These are phyloP conservation scores for Xiphophorus birchmanni DNA, from an alignment of 2,797 vertebrate species.

Conservation along the genomic window DNA sequence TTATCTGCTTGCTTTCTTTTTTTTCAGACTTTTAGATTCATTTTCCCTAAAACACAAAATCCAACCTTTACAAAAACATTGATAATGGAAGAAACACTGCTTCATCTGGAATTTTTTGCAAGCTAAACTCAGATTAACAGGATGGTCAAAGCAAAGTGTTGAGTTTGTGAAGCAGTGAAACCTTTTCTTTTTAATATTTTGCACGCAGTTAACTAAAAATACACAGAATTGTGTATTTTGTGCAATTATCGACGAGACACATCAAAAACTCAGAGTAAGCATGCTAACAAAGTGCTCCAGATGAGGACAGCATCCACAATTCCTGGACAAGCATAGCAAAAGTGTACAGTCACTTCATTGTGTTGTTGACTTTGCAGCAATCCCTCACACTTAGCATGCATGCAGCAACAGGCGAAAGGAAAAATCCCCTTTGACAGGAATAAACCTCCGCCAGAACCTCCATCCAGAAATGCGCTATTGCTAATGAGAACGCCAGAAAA, in stretches of 20 bases:
- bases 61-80: not conserved
- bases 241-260: not conserved
- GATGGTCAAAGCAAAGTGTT: not conserved
- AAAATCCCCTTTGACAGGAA: not conserved
- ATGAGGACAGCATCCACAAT: not conserved
- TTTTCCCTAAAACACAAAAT: too few relatives aligned
- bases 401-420: not conserved
- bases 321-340: too few relatives aligned
- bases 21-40: too few relatives aligned
- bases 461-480: not conserved
- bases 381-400: not conserved
- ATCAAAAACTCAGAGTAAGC: not conserved
- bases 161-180: not conserved
- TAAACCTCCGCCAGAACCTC: not conserved
- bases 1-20: too few relatives aligned
- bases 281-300: not conserved
- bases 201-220: not conserved
- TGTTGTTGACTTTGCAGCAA: not conserved
- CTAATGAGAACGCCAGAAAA: not conserved
- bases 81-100: not conserved
- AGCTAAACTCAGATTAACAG: not conserved
- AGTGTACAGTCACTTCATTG: not conserved
- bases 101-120: not conserved
- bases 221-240: not conserved
- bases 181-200: not conserved